A percentile compares a stretch with the other conserved stretches of the same genome.
phyloP scores from a whole-genome alignment of 1,140 invertebrate genomes.

The Drosophila kikkawai region DNA sequence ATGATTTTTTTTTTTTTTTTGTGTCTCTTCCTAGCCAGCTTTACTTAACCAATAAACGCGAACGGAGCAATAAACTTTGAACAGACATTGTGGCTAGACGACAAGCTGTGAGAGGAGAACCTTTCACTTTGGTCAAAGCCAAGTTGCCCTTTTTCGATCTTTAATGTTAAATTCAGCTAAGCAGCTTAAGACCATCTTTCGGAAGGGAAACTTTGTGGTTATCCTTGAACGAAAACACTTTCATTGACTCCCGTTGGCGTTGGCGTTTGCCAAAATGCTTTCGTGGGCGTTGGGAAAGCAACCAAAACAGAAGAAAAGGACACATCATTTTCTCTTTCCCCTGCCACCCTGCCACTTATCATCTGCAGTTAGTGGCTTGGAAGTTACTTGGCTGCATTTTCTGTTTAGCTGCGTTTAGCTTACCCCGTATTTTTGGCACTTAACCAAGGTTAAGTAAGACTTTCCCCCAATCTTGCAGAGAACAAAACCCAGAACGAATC shows the following conservation, averaged over 20 bases:
- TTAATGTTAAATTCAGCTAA: conserved; percentile 52
- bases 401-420: conserved; percentile 51
- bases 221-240: conserved; percentile 62
- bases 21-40: conserved; percentile 2
- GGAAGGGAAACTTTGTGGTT: conserved; percentile 40
- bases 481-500: conserved; percentile 27
- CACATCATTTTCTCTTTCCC: conserved; percentile 14
- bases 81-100: conserved; percentile 52
- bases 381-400: conserved; percentile 59
- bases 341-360: conserved; percentile 19
- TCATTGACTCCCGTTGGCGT: conserved; percentile 45
- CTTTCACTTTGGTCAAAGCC: conserved; percentile 17
- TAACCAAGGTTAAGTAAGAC: conserved; percentile 66
- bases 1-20: neutral
- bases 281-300: conserved; percentile 34
- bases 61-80: conserved; percentile 48
- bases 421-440: conserved; percentile 62
- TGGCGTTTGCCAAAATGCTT: conserved; percentile 19
- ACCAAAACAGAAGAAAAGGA: conserved; percentile 26
- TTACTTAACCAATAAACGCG: conserved; percentile 36
- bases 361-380: conserved; percentile 57
- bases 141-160: conserved; percentile 29
- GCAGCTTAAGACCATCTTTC: conserved; percentile 38
- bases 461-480: conserved; percentile 20
- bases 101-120: conserved; percentile 21